Percentiles rank a stretch among this genome's conserved stretches.
Evolutionary conservation across 2,888 invertebrate species (phyloP).

Genomic region (Limnephilus auricula): DNA sequence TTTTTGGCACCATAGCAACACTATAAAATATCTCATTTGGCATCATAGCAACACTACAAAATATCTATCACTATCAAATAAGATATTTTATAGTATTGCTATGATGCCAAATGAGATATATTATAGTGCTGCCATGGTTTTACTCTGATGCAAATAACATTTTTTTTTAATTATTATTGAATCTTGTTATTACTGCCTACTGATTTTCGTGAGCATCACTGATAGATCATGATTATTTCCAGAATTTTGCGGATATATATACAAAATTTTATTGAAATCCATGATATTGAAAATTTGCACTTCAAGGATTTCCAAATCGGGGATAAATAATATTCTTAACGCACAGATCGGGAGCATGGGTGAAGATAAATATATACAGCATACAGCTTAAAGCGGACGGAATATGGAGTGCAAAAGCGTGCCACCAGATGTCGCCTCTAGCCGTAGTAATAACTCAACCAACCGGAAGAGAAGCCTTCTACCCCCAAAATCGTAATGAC

Average conservation of each 20-base stretch:
- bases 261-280: not conserved
- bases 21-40: no score
- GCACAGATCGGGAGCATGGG: not conserved
- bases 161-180: no score
- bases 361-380: not conserved
- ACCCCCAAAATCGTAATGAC: conserved; percentile 23
- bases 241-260: not conserved
- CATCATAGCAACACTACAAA: no score
- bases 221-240: not conserved
- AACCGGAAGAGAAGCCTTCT: conserved; percentile 34
- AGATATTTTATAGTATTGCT: no score
- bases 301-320: not conserved
- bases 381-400: not conserved
- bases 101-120: not conserved
- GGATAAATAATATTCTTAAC: not conserved
- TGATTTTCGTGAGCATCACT: not conserved
- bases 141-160: no score
- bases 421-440: conserved; percentile 43
- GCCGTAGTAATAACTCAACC: conserved; percentile 42
- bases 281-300: not conserved
- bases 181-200: not conserved
- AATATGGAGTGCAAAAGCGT: conserved; percentile 28
- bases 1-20: no score
- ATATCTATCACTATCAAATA: no score
- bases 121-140: no score